These are phyloP conservation scores for Todiramphus saurophagus DNA, from an alignment of 2,113 vertebrate genomes.

Conservation along the genomic window DNA sequence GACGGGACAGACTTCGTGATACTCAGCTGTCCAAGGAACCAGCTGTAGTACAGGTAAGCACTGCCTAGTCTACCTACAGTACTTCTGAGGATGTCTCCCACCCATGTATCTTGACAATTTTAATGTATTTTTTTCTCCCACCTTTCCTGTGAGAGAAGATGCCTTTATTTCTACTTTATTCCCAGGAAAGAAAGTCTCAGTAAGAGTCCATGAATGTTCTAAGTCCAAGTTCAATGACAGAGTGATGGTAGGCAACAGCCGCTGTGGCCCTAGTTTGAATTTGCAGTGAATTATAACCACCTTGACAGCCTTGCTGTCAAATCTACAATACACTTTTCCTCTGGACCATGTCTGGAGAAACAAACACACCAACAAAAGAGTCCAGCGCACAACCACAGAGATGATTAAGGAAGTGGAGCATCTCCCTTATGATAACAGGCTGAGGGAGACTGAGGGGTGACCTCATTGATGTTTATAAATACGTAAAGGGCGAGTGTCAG, in stretches of 20 bases:
- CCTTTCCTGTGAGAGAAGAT: background rate
- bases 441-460: too few species aligned
- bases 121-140: background rate
- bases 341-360: background rate
- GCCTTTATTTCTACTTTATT: background rate
- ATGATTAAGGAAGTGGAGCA: too few species aligned
- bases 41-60: slow-evolving; percentile 74
- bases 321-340: background rate
- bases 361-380: background rate
- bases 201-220: background rate
- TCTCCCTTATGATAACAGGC: too few species aligned
- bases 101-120: background rate
- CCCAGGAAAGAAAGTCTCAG: background rate
- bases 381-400: too few species aligned
- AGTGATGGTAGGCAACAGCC: background rate
- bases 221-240: background rate
- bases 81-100: background rate
- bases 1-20: slow-evolving; percentile 58
- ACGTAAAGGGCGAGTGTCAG: too few species aligned
- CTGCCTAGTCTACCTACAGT: background rate
- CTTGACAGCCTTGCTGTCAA: background rate
- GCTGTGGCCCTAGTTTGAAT: background rate
- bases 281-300: background rate
- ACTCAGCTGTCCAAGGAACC: slow-evolving; percentile 54
- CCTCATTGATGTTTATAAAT: too few species aligned